Conservation (phyloP, 2,113 vertebrate genomes). For the Lipophrys pholis region DNA sequence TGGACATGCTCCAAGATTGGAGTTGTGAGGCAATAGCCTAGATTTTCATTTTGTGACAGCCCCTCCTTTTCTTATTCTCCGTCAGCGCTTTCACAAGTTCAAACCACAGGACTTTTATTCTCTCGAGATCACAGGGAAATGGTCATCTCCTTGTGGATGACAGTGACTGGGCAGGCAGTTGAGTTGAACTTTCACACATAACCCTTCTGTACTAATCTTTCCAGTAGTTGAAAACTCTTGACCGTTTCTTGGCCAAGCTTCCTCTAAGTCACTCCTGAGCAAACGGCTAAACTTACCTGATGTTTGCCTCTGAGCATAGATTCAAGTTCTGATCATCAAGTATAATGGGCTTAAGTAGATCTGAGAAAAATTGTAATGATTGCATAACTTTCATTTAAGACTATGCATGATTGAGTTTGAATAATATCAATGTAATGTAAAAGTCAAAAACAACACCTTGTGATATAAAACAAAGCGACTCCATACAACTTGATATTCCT, state of each 20-base stretch:
- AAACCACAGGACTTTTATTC: neutral
- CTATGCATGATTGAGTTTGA: neutral
- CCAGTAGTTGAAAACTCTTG: neutral
- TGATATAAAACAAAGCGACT: no score
- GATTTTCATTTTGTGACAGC: slow-evolving; percentile 46
- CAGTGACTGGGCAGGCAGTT: neutral
- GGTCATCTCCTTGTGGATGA: slow-evolving; percentile 20
- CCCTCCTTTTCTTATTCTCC: slow-evolving; percentile 57
- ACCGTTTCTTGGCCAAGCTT: neutral
- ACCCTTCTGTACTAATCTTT: neutral
- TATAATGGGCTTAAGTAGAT: neutral
- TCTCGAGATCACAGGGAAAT: slow-evolving; percentile 35
- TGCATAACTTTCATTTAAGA: neutral
- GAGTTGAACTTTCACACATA: neutral
- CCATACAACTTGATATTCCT: no score
- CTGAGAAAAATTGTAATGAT: neutral
- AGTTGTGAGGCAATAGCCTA: slow-evolving; percentile 65
- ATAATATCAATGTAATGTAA: neutral
- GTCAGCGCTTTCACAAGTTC: slow-evolving; percentile 73
- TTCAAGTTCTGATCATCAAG: no score
- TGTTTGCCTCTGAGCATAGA: neutral
- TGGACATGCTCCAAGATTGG: slow-evolving; percentile 69
- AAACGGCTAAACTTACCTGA: neutral
- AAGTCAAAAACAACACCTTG: neutral
- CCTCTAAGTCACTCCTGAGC: neutral